phyloP scores from a whole-genome alignment of 2,888 invertebrate species.

The Nemoura dubitans region DNA sequence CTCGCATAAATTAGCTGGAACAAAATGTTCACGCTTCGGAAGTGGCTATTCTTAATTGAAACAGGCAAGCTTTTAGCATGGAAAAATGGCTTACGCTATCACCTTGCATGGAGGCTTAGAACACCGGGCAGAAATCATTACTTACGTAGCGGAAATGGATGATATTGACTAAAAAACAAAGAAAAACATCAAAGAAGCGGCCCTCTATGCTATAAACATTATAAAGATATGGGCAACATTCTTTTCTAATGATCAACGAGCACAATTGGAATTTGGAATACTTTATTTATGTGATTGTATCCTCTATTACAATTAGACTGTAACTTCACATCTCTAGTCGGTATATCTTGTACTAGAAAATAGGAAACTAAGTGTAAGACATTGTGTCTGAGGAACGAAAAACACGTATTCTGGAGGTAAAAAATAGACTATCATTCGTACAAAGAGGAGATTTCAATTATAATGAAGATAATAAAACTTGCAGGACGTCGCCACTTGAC shows the following conservation, averaged over 20 bases:
- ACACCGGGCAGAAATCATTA: background rate
- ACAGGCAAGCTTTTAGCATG: conserved; percentile 4
- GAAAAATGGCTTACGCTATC: conserved; percentile 2
- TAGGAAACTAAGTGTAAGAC: background rate
- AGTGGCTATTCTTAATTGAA: background rate
- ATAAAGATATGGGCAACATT: background rate
- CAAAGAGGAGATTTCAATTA: background rate
- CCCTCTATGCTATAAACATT: background rate
- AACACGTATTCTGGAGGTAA: background rate
- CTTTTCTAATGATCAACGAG: background rate
- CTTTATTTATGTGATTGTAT: background rate
- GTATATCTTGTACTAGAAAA: background rate
- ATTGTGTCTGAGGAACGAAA: background rate
- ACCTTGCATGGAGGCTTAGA: background rate
- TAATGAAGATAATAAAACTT: conserved; percentile 2
- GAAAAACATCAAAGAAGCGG: background rate
- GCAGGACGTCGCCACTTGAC: background rate
- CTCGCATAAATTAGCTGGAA: background rate
- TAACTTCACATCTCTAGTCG: background rate
- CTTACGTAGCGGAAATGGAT: background rate
- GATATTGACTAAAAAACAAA: background rate
- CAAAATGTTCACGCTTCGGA: conserved; percentile 4
- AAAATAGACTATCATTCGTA: background rate
- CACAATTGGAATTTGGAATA: background rate
- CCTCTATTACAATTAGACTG: background rate